Evolutionary conservation across 1,140 invertebrate species (phyloP).

Genomic region (Campodea augens): DNA sequence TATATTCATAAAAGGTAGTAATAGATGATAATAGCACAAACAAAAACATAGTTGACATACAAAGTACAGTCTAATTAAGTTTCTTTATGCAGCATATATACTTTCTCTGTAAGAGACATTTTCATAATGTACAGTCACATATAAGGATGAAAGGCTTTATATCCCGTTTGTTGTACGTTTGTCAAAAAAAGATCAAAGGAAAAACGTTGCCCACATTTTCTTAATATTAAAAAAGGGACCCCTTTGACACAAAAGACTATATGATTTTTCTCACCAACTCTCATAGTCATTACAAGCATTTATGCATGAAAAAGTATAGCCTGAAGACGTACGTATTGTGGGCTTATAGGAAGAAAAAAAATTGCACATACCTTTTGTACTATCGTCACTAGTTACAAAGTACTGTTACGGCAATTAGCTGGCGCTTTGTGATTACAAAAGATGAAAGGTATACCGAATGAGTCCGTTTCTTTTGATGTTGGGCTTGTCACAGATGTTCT

Average conservation of each 20-base stretch:
- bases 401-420: neutral
- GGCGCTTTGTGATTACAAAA: neutral
- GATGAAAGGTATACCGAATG: neutral
- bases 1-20: too few relatives aligned
- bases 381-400: neutral
- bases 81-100: too few relatives aligned
- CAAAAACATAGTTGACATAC: too few relatives aligned
- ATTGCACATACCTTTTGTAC: neutral
- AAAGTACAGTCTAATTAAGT: too few relatives aligned
- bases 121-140: too few relatives aligned
- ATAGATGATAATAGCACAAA: too few relatives aligned
- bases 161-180: neutral
- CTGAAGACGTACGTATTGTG: neutral
- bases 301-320: neutral
- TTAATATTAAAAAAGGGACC: too few relatives aligned
- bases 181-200: neutral
- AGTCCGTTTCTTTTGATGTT: neutral
- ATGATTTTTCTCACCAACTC: too few relatives aligned
- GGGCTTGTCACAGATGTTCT: neutral
- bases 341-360: neutral
- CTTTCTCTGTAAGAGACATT: too few relatives aligned
- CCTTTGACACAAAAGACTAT: too few relatives aligned
- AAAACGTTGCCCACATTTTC: too few relatives aligned
- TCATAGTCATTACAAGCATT: too few relatives aligned
- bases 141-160: neutral